Percentiles rank a stretch among this genome's conserved stretches.
These are phyloP conservation scores for Tribolium castaneum DNA, from an alignment of 1,140 invertebrate species.

Conservation along the genomic window DNA sequence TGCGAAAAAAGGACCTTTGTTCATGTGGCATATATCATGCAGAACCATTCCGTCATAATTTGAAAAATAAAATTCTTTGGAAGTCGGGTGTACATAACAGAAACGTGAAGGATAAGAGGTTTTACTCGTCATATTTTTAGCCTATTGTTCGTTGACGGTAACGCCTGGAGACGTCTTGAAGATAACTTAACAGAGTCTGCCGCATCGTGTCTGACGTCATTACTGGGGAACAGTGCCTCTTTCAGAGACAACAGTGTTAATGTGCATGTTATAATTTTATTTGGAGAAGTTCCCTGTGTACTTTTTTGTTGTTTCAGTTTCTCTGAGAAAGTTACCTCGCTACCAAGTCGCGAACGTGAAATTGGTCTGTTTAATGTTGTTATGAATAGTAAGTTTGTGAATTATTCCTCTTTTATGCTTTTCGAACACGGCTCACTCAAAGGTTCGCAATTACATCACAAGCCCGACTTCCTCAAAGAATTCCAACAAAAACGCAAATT, in stretches of 20 bases:
- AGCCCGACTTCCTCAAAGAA: constrained; percentile 7
- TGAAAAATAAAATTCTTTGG: constrained; percentile 23
- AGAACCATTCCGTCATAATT: constrained; percentile 8
- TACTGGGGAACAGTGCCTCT: constrained; percentile 24
- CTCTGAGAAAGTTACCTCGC: constrained; percentile 9
- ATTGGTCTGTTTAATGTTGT: constrained; percentile 30
- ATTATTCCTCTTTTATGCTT: constrained; percentile 30
- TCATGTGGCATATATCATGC: constrained; percentile 10
- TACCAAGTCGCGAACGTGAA: constrained; percentile 12
- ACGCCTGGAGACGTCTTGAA: constrained; percentile 33
- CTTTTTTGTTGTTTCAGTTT: constrained; percentile 24
- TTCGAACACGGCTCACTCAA: constrained; percentile 5
- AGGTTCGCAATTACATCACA: constrained; percentile 9
- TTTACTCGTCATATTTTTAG: constrained; percentile 17
- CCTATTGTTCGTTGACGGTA: constrained; percentile 34
- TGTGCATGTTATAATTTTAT: constrained; percentile 48
- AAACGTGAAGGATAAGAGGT: constrained; percentile 30
- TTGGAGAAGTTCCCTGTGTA: constrained; percentile 36
- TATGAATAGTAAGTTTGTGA: constrained; percentile 33
- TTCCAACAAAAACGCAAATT: constrained; percentile 1
- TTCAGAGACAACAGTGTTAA: constrained; percentile 39
- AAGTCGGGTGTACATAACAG: constrained; percentile 15
- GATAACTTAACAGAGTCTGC: constrained; percentile 38
- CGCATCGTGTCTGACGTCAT: constrained; percentile 40
- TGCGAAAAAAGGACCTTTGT: constrained; percentile 17